These are phyloP conservation scores for Dicyrtoma fusca DNA, from an alignment of 2,888 invertebrate species.

Conservation along the genomic window DNA sequence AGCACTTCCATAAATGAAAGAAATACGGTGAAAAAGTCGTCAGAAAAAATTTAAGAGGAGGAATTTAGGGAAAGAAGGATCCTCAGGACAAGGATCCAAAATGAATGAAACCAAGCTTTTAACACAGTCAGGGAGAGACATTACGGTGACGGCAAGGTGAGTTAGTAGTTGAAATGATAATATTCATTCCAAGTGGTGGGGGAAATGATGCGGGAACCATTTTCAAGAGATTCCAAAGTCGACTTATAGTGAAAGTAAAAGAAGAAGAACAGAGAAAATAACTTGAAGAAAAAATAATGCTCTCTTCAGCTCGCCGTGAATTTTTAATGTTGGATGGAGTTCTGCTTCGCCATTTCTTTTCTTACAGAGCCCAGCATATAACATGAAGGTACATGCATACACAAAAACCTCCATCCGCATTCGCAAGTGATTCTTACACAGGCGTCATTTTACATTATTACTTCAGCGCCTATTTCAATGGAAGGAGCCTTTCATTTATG, in stretches of 20 bases:
- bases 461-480: no score
- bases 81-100: not conserved
- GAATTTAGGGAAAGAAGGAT: not conserved
- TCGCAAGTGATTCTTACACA: conserved; percentile 12
- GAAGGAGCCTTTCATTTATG: no score
- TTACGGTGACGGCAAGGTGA: conserved; percentile 1
- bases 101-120: conserved; percentile 5
- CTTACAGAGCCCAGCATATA: not conserved
- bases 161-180: conserved; percentile 29
- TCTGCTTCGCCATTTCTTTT: not conserved
- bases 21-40: no score
- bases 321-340: conserved; percentile 39
- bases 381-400: not conserved
- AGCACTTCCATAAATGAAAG: no score
- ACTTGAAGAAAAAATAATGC: conserved; percentile 39
- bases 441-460: conserved; percentile 1
- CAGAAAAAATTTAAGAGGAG: not conserved
- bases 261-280: conserved; percentile 17
- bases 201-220: conserved; percentile 48
- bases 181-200: conserved; percentile 37
- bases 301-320: conserved; percentile 38
- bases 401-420: not conserved
- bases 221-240: conserved; percentile 25
- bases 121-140: conserved; percentile 7
- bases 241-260: conserved; percentile 12